Base-by-base conservation (phyloP, 2,888 invertebrate species). In the Clunio marinus region DNA sequence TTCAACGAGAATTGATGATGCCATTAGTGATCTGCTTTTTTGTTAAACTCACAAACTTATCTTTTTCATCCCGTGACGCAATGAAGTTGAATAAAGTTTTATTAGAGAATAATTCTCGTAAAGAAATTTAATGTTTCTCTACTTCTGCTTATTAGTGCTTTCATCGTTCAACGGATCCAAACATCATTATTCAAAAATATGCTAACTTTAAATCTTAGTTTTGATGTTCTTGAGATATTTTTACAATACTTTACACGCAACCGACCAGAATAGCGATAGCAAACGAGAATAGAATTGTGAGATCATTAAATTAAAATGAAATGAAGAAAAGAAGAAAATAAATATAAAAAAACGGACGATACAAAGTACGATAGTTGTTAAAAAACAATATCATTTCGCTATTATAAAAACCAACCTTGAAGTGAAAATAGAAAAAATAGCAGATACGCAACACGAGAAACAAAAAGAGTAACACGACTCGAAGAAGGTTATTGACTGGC, bases 171-270 rank as follows among this genome's bases (percentile, higher is more conserved):
- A 15, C 45, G 15, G 41, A 41, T 3, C 2, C 5, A 22, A 8
- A 22, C 20, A 51, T 51, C 51, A 51, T 51, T 51, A 51, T 51
- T 51, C 51, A 51, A 51, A 51, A 51, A 51, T 51, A 51, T 51
- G 51, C 51, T 51, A 51, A 51, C 51, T 51, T 51, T n/a, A n/a
- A n/a, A n/a, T n/a, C n/a, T n/a, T n/a, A n/a, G n/a, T n/a, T n/a
- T n/a, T n/a, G 13, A 51, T 22, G 17, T 51, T 51, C 51, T 13
- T 13, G 4, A 17, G 51, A 51, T 5, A n/a, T n/a, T n/a, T 13
- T 7, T 13, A 41, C 41, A 41, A 41, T 13, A 41, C 41, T 22
- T 51, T 51, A n/a, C 51, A 51, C 51, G 51, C 51, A 51, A 51
- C 22, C 13, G 13, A 5, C 35, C 35, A 32, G 13, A 32, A 32